Evolutionary conservation across 2,888 invertebrate species (phyloP).

Genomic region (Microchrysa polita): DNA sequence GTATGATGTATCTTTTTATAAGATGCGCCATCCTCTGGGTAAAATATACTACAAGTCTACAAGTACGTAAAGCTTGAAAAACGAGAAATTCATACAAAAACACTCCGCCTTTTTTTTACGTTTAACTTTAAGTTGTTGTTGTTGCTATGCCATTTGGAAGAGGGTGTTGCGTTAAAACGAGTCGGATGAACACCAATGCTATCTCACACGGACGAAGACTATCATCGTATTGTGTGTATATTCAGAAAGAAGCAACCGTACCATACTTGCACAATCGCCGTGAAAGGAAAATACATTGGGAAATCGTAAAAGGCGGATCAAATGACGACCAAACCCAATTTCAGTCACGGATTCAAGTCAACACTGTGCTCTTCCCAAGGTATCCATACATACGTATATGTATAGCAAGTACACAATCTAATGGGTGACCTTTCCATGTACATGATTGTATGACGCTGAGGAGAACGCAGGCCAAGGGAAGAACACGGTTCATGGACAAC

Average conservation of each 20-base stretch:
- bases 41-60: conserved; percentile 11
- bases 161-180: conserved; percentile 25
- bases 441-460: background rate
- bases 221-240: conserved; percentile 13
- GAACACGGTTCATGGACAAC: background rate
- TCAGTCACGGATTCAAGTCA: conserved; percentile 4
- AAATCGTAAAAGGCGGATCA: conserved; percentile 47
- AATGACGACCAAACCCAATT: conserved; percentile 47
- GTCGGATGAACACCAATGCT: conserved; percentile 33
- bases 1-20: conserved; percentile 20
- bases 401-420: background rate
- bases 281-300: conserved; percentile 27
- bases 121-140: conserved; percentile 12
- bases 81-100: conserved; percentile 24
- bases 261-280: background rate
- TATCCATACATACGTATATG: background rate
- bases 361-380: conserved; percentile 20
- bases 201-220: conserved; percentile 28
- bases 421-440: conserved; percentile 31
- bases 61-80: conserved; percentile 27
- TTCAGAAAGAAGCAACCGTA: conserved; percentile 19
- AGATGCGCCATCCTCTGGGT: conserved; percentile 13
- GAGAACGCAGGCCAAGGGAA: background rate
- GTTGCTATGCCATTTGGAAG: conserved; percentile 7
- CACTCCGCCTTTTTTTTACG: conserved; percentile 28